phyloP scores from a whole-genome alignment of 1,140 invertebrate genomes.

The Brachionus rotundiformis region DNA sequence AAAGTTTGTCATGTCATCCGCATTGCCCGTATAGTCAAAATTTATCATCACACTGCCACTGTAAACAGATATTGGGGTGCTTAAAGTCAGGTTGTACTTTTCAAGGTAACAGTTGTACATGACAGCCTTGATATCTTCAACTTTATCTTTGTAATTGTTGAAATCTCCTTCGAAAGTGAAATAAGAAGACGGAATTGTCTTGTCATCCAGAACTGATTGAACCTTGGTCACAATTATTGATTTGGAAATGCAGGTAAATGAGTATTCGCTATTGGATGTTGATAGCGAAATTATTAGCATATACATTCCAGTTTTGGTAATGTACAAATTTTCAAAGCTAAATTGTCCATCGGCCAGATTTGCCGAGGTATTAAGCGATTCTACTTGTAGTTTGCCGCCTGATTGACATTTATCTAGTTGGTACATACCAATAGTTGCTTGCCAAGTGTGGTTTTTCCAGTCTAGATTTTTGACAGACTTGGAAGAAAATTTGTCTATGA shows the following conservation, averaged over 20 bases:
- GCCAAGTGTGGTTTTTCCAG: constrained; percentile 30
- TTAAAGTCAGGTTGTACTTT: not conserved
- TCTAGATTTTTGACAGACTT: constrained; percentile 10
- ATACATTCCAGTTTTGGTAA: constrained; percentile 40
- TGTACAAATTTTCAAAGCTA: constrained; percentile 16
- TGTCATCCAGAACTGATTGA: not conserved
- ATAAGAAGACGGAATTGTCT: not conserved
- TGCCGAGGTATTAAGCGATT: not conserved
- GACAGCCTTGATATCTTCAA: not conserved
- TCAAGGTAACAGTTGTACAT: not conserved
- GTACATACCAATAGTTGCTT: not conserved
- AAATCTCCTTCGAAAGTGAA: constrained; percentile 33
- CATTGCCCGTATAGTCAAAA: not conserved
- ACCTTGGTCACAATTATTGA: not conserved
- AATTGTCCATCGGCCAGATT: not conserved
- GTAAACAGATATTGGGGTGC: not conserved
- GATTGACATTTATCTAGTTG: not conserved
- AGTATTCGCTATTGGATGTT: not conserved
- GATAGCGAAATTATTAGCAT: not conserved
- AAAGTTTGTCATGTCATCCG: not conserved
- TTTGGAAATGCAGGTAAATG: constrained; percentile 7
- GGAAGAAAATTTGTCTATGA: not conserved
- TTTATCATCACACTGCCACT: constrained; percentile 14
- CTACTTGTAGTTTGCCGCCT: not conserved
- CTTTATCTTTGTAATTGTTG: not conserved